Base-by-base conservation (phyloP, 2,888 invertebrate genomes). In the Pandemis corylana region DNA sequence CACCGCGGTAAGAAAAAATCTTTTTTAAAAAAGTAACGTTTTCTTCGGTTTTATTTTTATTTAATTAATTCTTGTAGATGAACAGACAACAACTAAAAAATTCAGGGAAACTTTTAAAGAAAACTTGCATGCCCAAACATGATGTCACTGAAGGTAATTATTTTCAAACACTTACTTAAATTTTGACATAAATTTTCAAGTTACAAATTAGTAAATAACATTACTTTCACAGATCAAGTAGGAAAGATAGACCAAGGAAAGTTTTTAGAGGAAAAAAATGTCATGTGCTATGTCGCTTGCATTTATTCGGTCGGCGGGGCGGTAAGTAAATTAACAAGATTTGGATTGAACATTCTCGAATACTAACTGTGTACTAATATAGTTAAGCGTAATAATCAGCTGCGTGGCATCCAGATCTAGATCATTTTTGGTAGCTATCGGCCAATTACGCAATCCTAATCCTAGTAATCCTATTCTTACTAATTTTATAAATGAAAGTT, bases 261-360 rank as follows among this genome's bases (percentile, higher is more conserved):
- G 67, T 88, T 88, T 63, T 70, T 87, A 10, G 86, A 88, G 71
- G 84, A 87, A 0, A 82, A 78, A 71, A 83, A 83, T 15, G 86
- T 88, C 0, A 88, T 87, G 88, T 88, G 88, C 71, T 88, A 87
- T 73, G 79, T 88, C 51, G 84, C 86, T 2, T 88, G 88, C 62
- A 75, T 88, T n/a, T 88, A 86, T 68, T 81, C 78, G 20, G 80
- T 84, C 80, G 79, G 82, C 12, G 82, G 83, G 76, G 79, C 71
- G 41, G 88, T 87, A 80, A 84, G 85, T 41, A 36, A 0, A 51
- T n/a, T 7, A 49, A 49, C 10, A 0, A 13, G n/a, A 51, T 6
- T 13, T 13, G 13, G 6, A 51, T 36, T 36, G 28, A 36, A 36
- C 28, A 36, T 36, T 36, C 28, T 36, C 28, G 28, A 36, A 36